These are phyloP conservation scores for Abramis brama DNA, from an alignment of 2,113 vertebrate genomes.

Conservation along the genomic window DNA sequence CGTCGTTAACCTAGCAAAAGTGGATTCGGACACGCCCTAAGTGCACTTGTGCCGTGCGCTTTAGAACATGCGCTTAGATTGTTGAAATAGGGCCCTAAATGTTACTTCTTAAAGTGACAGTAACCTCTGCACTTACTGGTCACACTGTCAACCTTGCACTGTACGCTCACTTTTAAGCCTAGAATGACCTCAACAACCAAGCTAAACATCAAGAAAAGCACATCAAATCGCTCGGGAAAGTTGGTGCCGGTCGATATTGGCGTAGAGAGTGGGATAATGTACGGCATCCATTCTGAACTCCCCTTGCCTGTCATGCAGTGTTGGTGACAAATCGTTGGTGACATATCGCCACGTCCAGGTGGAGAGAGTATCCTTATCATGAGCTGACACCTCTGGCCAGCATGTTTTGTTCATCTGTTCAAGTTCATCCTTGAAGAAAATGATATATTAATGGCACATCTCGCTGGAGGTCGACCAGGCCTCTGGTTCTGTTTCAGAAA, in stretches of 20 bases:
- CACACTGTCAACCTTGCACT: background rate
- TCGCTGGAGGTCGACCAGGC: constrained; percentile 34
- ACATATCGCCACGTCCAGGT: constrained; percentile 47
- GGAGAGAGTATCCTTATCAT: constrained; percentile 55
- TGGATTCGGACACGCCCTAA: too few species aligned
- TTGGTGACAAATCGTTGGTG: constrained; percentile 53
- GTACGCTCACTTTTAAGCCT: background rate
- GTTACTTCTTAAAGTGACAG: background rate
- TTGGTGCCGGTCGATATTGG: constrained; percentile 37
- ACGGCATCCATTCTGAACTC: constrained; percentile 47
- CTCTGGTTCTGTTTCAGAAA: constrained; percentile 25
- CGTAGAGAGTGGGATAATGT: constrained; percentile 38
- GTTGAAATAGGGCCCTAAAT: too few species aligned
- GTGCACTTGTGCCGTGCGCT: too few species aligned
- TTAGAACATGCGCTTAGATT: too few species aligned
- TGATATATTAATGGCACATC: constrained; percentile 56
- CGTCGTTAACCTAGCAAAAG: too few species aligned
- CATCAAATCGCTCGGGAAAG: constrained; percentile 30
- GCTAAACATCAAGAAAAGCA: constrained; percentile 19
- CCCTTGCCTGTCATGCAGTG: constrained; percentile 44
- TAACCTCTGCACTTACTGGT: background rate
- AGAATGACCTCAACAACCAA: constrained; percentile 6
- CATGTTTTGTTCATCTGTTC: constrained; percentile 43
- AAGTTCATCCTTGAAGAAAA: constrained; percentile 58
- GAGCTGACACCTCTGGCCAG: constrained; percentile 45